Evolutionary conservation across 2,888 invertebrate genomes (phyloP).

Genomic region (Pollenia labialis): DNA sequence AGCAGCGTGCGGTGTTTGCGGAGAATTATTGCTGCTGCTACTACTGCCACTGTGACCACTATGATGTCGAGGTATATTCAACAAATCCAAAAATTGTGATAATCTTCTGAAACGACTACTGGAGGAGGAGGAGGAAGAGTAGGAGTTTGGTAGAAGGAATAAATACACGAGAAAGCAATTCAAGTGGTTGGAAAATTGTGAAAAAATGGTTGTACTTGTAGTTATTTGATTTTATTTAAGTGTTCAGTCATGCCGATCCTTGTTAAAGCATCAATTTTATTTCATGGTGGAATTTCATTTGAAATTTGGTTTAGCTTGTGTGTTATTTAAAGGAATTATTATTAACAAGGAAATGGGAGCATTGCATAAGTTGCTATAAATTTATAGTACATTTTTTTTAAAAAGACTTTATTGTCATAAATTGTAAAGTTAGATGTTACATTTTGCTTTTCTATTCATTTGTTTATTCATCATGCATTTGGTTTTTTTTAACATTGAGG

Average conservation of each 20-base stretch:
- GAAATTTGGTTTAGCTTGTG: background rate
- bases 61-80: slow-evolving; percentile 74
- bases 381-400: too few species aligned
- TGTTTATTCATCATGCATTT: too few species aligned
- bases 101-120: slow-evolving; percentile 72
- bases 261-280: slow-evolving; percentile 9
- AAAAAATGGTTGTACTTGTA: background rate
- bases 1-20: slow-evolving; percentile 64
- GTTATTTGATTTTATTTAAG: background rate
- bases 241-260: background rate
- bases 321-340: too few species aligned
- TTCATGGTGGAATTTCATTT: background rate
- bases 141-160: background rate
- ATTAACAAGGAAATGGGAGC: too few species aligned
- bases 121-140: background rate
- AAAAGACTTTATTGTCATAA: too few species aligned
- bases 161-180: background rate
- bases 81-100: slow-evolving; percentile 77
- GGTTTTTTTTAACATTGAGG: too few species aligned
- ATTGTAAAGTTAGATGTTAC: too few species aligned
- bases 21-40: slow-evolving; percentile 63
- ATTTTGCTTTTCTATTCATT: too few species aligned
- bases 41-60: slow-evolving; percentile 63
- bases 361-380: too few species aligned
- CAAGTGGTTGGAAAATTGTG: background rate